phyloP scores from a whole-genome alignment of 2,888 invertebrate genomes.

The Eupsilia transversa region DNA sequence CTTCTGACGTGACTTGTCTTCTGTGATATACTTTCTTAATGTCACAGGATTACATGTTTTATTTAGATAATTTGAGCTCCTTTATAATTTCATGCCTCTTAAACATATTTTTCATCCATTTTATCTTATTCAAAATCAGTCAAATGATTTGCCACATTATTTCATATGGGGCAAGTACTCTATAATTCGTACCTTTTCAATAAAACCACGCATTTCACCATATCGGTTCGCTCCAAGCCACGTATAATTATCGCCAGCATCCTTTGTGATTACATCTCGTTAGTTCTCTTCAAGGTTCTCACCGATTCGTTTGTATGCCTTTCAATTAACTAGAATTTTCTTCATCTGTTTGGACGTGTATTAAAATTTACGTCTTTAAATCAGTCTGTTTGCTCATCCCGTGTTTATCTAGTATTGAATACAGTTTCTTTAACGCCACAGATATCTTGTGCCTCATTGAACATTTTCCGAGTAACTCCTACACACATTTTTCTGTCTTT shows the following conservation, averaged over 20 bases:
- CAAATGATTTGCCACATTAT: neutral
- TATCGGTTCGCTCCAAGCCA: conserved; percentile 34
- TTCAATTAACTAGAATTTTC: conserved; percentile 57
- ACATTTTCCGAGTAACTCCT: conserved; percentile 25
- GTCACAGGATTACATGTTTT: neutral
- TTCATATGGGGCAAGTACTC: conserved; percentile 1
- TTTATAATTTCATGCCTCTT: neutral
- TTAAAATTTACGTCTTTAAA: conserved; percentile 18
- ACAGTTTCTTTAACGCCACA: conserved; percentile 14
- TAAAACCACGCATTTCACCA: conserved; percentile 32
- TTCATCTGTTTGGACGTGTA: conserved; percentile 32
- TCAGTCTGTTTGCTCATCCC: conserved; percentile 9
- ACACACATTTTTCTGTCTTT: conserved; percentile 23
- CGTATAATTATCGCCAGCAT: conserved; percentile 63
- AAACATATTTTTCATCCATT: neutral
- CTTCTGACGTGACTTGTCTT: neutral
- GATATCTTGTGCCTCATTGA: conserved; percentile 31
- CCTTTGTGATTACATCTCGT: conserved; percentile 69
- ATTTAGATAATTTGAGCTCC: neutral
- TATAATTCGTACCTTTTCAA: conserved; percentile 26
- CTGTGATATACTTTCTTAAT: neutral
- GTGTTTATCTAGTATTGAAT: neutral
- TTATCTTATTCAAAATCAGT: neutral
- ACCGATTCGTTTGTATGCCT: conserved; percentile 55
- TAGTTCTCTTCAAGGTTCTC: conserved; percentile 67